Evolutionary conservation across 1,140 invertebrate species (phyloP).

Genomic region (Papilio machaon): DNA sequence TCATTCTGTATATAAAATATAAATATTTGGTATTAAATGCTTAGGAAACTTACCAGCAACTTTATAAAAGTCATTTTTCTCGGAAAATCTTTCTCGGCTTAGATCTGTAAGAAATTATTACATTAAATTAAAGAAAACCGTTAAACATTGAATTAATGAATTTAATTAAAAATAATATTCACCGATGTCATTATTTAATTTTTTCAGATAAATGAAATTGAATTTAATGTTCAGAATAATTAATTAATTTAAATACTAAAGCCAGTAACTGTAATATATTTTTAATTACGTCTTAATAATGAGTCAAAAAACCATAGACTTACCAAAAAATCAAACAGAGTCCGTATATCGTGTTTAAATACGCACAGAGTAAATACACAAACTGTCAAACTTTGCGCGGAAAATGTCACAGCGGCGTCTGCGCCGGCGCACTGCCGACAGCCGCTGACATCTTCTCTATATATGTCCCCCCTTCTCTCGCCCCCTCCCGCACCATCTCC

Average conservation of each 20-base stretch:
- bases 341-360: slow-evolving; percentile 10
- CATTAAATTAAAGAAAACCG: background rate
- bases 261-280: background rate
- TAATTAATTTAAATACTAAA: no score
- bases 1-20: background rate
- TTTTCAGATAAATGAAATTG: no score
- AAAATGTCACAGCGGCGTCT: slow-evolving; percentile 47
- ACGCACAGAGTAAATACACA: slow-evolving; percentile 35
- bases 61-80: slow-evolving; percentile 41
- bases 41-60: slow-evolving; percentile 40
- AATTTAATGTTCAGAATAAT: no score
- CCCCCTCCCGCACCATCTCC: slow-evolving; percentile 48
- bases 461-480: slow-evolving; percentile 58
- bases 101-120: slow-evolving; percentile 43
- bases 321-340: slow-evolving; percentile 25
- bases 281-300: background rate
- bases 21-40: background rate
- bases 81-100: slow-evolving; percentile 7
- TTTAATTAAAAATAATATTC: background rate
- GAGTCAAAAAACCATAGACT: background rate
- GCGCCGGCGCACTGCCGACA: slow-evolving; percentile 49
- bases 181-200: no score
- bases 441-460: slow-evolving; percentile 54
- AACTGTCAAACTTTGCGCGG: slow-evolving; percentile 39
- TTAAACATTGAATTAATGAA: background rate